Base-by-base conservation (phyloP, 1,140 invertebrate species). In the Cydia pomonella region DNA sequence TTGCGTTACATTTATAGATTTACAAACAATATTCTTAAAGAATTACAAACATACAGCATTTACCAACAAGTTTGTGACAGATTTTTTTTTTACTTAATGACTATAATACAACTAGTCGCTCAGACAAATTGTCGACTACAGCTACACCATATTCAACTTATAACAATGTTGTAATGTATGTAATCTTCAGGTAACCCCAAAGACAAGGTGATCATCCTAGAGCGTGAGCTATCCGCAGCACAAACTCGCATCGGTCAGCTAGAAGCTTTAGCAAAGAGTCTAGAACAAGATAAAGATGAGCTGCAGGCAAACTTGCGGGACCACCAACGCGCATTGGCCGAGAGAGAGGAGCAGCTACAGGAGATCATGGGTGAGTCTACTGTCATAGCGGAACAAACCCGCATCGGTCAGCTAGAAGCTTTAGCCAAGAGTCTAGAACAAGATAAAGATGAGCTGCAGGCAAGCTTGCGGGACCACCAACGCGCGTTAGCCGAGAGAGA, bases 221-320 rank as follows among this genome's bases (percentile, higher is more conserved):
- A 92, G 74, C 84, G 88, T 0, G 89, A 90, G 77, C 76, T 91
- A 6, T 86, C 84, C 2, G 73, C 82, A 0, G 85, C 89, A n/a
- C 89, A 90, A 64, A 76, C 77, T 2, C 85, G 84, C 23, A 83
- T 87, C 69, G 85, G 79, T 0, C 84, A 90, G 63, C 75, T 92
- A 16, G 88, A 94, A 81, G 74, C 93, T 0, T 71, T 90, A 0
- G 93, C 93, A 3, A 75, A 90, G 0, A 90, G 82, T 53, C 78
- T 91, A 44, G 84, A 90, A 71, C 71, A 72, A n/a, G 87, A 89
- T n/a, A 87, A 86, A 21, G 84, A 82, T 1, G 73, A 87, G 21
- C 93, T 95, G 47, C 80, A 95, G 13, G 88, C 93, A 13, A 85
- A 88, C 33, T 76, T 93, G 1, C 78, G 91, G 12, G 90, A 93